Evolutionary conservation across 2,113 vertebrate species (phyloP).

Genomic region (Podilymbus podiceps): DNA sequence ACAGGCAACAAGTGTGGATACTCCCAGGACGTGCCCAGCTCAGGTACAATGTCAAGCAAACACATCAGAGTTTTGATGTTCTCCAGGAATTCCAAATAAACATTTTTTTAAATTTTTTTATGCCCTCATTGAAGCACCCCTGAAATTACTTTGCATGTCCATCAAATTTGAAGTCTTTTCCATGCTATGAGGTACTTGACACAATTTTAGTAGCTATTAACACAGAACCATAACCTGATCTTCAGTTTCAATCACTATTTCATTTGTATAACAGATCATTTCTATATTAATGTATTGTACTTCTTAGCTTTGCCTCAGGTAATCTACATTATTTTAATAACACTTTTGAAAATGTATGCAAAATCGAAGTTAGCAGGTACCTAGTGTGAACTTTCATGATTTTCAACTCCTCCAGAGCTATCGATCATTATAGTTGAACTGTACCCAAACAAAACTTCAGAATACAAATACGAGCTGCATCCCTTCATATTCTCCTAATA

Average conservation of each 20-base stretch:
- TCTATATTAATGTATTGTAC: neutral
- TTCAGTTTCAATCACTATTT: neutral
- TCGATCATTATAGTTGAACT: neutral
- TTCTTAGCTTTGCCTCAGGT: neutral
- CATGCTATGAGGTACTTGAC: neutral
- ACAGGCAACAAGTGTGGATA: neutral
- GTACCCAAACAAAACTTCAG: neutral
- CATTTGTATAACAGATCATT: neutral
- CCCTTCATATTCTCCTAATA: neutral
- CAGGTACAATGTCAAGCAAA: neutral
- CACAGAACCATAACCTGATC: neutral
- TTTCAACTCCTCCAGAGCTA: neutral
- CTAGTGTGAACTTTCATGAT: neutral
- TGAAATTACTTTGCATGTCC: neutral
- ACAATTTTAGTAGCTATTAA: neutral
- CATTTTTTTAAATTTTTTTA: neutral
- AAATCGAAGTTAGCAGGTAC: neutral
- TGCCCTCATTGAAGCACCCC: neutral
- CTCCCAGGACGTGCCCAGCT: neutral
- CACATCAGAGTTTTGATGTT: neutral
- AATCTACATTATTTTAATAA: neutral
- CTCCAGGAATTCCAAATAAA: neutral
- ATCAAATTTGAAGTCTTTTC: neutral
- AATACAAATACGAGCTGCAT: neutral
- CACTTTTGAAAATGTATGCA: neutral